A percentile compares a stretch with the other conserved stretches of the same genome.
Evolutionary conservation across 2,888 invertebrate genomes (phyloP).

Genomic region (Drosophila mulleri): DNA sequence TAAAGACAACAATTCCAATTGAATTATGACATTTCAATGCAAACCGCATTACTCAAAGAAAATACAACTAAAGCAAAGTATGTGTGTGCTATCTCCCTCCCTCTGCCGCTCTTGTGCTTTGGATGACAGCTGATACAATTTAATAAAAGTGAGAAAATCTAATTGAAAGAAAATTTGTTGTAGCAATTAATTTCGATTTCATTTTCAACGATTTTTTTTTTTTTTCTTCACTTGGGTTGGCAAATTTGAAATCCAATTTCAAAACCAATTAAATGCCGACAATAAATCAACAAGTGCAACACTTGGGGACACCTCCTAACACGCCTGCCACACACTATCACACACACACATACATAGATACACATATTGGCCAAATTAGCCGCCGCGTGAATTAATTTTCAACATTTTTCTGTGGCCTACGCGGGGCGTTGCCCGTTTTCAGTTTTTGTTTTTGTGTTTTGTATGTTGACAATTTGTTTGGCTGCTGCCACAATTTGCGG

Average conservation of each 20-base stretch:
- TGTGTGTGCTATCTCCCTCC: conserved; percentile 1
- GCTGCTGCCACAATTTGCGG: conserved; percentile 46
- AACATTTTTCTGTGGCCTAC: conserved; percentile 50
- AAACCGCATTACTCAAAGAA: conserved; percentile 58
- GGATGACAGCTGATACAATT: conserved; percentile 7
- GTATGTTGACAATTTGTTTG: conserved; percentile 66
- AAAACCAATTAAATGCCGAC: conserved; percentile 79
- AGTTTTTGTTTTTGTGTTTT: conserved; percentile 10
- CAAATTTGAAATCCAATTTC: conserved; percentile 72
- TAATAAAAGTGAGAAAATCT: conserved; percentile 65
- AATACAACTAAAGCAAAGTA: background rate
- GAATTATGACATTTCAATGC: conserved; percentile 82
- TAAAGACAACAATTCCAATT: conserved; percentile 75
- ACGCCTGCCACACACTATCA: conserved; percentile 49
- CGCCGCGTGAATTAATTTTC: conserved; percentile 68
- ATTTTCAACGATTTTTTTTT: conserved; percentile 7
- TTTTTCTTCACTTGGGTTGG: conserved; percentile 3
- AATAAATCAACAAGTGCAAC: conserved; percentile 81
- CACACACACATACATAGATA: conserved; percentile 1
- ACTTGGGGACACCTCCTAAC: conserved; percentile 67
- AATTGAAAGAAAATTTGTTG: conserved; percentile 75
- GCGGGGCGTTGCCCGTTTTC: conserved; percentile 59
- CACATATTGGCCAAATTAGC: conserved; percentile 63
- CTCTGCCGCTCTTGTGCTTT: background rate
- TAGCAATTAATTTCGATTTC: conserved; percentile 63